A percentile compares a stretch with the other conserved stretches of the same genome.
phyloP scores from a whole-genome alignment of 2,113 vertebrate genomes.

The Dromas ardeola region DNA sequence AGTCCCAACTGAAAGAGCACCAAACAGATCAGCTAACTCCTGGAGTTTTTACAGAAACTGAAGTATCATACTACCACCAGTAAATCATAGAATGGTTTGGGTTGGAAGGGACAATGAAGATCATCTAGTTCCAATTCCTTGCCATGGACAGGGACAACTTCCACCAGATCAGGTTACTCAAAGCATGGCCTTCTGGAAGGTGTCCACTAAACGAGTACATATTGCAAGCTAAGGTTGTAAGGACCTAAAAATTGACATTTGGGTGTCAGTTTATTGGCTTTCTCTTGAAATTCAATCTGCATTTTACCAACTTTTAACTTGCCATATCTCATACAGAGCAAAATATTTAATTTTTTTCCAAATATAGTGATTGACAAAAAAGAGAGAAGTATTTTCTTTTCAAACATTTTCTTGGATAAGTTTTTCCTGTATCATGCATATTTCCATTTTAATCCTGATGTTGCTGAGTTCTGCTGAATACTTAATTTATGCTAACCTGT shows the following conservation, averaged over 20 bases:
- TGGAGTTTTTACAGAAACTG: neutral
- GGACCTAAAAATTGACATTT: neutral
- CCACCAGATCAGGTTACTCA: neutral
- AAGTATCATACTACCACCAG: neutral
- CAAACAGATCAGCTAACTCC: neutral
- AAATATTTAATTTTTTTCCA: neutral
- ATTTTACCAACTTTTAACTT: neutral
- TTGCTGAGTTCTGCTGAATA: conserved; percentile 18
- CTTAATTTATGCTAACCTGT: conserved; percentile 20
- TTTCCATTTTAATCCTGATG: conserved; percentile 17
- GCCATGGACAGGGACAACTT: neutral
- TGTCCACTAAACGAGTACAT: neutral
- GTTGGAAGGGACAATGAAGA: neutral
- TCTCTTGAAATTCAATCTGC: neutral
- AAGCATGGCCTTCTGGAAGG: neutral
- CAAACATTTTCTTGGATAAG: neutral
- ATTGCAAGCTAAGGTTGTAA: neutral
- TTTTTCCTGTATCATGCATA: neutral
- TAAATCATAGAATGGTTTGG: neutral
- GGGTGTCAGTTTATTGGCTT: neutral
- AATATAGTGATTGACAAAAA: neutral
- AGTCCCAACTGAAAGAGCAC: neutral
- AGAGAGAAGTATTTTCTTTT: neutral
- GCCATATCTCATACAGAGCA: neutral
- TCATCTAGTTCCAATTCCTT: neutral